phyloP scores from a whole-genome alignment of 2,797 vertebrate species.

The Sparidentex hasta region DNA sequence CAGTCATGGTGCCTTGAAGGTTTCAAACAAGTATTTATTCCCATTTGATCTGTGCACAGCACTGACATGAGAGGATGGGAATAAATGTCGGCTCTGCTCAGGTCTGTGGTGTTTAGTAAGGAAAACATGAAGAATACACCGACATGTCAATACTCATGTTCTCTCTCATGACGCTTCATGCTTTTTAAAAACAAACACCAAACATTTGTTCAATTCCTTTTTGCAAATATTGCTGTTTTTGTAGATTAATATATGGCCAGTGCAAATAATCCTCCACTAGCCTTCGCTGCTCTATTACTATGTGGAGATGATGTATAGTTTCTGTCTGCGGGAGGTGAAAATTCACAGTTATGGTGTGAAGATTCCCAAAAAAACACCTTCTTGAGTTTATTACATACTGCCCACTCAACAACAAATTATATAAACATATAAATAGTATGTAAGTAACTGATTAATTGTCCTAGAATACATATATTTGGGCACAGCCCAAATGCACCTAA shows the following conservation, averaged over 20 bases:
- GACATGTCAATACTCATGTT: neutral
- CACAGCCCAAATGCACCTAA: neutral
- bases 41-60: neutral
- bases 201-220: neutral
- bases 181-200: neutral
- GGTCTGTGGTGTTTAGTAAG: neutral
- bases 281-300: neutral
- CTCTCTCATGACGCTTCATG: neutral
- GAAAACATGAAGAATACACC: neutral
- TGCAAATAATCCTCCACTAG: neutral
- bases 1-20: constrained; percentile 13
- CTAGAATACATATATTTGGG: neutral
- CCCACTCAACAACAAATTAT: constrained; percentile 52
- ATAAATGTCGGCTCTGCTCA: neutral
- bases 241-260: neutral
- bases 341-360: constrained; percentile 60
- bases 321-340: constrained; percentile 56
- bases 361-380: constrained; percentile 44
- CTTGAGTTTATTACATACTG: constrained; percentile 45
- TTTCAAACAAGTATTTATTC: constrained; percentile 21
- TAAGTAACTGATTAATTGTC: constrained; percentile 23
- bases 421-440: constrained; percentile 1
- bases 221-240: neutral
- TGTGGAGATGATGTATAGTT: constrained; percentile 31
- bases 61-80: neutral